Percentiles rank a stretch among this genome's conserved stretches.
Conservation (phyloP, 37 sponge, comb jelly and placozoan genomes). For the Petrosia ficiformis region DNA sequence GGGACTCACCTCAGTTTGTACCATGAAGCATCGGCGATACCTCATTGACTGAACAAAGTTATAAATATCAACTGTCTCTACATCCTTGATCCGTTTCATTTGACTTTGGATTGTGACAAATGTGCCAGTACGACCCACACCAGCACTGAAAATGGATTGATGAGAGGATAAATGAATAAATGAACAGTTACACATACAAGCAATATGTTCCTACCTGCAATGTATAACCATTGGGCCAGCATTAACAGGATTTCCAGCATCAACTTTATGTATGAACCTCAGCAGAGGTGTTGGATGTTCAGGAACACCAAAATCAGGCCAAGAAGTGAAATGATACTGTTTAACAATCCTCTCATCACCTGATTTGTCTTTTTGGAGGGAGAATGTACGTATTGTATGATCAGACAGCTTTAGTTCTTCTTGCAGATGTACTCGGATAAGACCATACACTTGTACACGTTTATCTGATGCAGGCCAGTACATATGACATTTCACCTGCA, state of each 20-base stretch:
- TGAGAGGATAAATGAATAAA: background rate
- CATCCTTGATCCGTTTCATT: conserved; percentile 52
- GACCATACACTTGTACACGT: conserved; percentile 35
- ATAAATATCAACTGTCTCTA: conserved; percentile 64
- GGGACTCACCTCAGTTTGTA: conserved; percentile 85
- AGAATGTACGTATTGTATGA: conserved; percentile 79
- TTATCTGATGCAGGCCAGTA: conserved; percentile 71
- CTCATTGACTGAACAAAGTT: conserved; percentile 71
- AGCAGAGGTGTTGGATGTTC: conserved; percentile 80
- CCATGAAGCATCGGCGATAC: conserved; percentile 72
- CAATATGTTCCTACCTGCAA: conserved; percentile 71
- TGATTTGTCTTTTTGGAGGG: conserved; percentile 36
- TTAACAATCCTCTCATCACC: conserved; percentile 69
- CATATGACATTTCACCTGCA: conserved; percentile 78
- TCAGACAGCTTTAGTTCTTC: conserved; percentile 73
- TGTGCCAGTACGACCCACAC: conserved; percentile 95
- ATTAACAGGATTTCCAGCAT: conserved; percentile 39
- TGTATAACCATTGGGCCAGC: conserved; percentile 91
- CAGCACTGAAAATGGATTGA: conserved; percentile 65
- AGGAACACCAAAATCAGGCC: conserved; percentile 97
- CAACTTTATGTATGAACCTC: conserved; percentile 71
- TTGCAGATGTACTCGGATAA: conserved; percentile 53
- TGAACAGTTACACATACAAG: background rate
- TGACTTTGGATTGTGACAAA: conserved; percentile 77
- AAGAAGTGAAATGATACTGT: conserved; percentile 88